These are phyloP conservation scores for Cladopsammia gracilis DNA, from an alignment of 64 coral and sea anemone genomes.

Conservation along the genomic window DNA sequence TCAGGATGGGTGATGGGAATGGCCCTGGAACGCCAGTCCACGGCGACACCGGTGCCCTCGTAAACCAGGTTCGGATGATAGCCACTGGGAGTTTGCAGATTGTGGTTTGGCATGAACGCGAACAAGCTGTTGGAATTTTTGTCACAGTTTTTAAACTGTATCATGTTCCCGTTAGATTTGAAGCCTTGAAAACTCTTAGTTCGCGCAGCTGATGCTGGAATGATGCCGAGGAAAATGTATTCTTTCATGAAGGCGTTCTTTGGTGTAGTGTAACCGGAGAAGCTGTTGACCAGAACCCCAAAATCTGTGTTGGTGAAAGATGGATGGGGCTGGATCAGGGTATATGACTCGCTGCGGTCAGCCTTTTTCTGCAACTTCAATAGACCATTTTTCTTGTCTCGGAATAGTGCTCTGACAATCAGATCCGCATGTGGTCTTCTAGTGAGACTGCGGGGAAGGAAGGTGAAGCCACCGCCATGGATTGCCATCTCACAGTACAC, in stretches of 20 bases:
- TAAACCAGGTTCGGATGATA: too few species aligned
- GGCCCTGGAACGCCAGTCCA: slow-evolving; percentile 42
- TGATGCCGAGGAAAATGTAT: slow-evolving; percentile 3
- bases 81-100: neutral
- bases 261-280: slow-evolving; percentile 26
- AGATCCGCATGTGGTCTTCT: neutral
- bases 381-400: slow-evolving; percentile 41
- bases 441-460: slow-evolving; percentile 23
- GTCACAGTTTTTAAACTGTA: slow-evolving; percentile 56
- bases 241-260: neutral
- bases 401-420: slow-evolving; percentile 31
- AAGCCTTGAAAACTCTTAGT: slow-evolving; percentile 3
- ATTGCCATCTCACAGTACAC: slow-evolving; percentile 72
- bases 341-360: too few species aligned
- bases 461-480: slow-evolving; percentile 60
- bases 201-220: neutral
- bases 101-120: slow-evolving; percentile 58
- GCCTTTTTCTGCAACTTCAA: slow-evolving; percentile 11
- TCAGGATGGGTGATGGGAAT: slow-evolving; percentile 1
- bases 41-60: too few species aligned
- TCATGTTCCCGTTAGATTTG: slow-evolving; percentile 21
- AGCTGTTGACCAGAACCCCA: too few species aligned
- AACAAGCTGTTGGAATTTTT: neutral
- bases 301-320: too few species aligned
- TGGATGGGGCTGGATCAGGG: too few species aligned